These are phyloP conservation scores for Sipha maydis DNA, from an alignment of 2,888 invertebrate species.

Conservation along the genomic window DNA sequence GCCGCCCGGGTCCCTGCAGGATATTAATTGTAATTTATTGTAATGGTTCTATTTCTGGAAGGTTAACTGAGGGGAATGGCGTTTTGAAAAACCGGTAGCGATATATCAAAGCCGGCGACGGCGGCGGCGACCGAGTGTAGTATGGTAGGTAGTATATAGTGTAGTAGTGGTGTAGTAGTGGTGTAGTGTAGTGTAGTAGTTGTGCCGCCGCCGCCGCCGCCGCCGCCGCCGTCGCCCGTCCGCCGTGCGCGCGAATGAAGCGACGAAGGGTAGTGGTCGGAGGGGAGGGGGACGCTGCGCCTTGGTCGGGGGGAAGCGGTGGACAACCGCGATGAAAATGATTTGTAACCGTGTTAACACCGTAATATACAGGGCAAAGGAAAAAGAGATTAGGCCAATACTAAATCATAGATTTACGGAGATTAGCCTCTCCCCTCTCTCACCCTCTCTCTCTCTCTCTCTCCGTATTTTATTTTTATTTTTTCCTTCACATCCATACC, in stretches of 20 bases:
- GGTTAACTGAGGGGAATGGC: constrained; percentile 63
- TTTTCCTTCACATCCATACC: neutral
- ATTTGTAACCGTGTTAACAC: constrained; percentile 59
- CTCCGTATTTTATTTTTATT: neutral
- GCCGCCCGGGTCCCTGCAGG: constrained; percentile 63
- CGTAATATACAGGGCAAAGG: constrained; percentile 23
- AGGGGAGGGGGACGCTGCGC: neutral
- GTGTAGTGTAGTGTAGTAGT: neutral
- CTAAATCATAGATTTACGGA: constrained; percentile 47
- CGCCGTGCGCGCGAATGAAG: constrained; percentile 23
- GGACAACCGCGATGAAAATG: constrained; percentile 52
- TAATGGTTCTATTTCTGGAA: constrained; percentile 63
- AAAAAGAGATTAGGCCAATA: constrained; percentile 48
- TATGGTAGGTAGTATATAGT: neutral
- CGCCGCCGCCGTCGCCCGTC: too few relatives aligned
- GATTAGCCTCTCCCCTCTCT: constrained; percentile 17
- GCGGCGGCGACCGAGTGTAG: constrained; percentile 27
- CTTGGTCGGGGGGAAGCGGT: neutral
- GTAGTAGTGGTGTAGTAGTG: constrained; percentile 11
- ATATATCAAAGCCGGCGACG: constrained; percentile 63
- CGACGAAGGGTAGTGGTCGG: neutral
- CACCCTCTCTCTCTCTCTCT: neutral
- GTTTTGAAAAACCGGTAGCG: constrained; percentile 65
- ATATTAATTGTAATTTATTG: constrained; percentile 65
- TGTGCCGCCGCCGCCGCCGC: too few relatives aligned